phyloP scores from a whole-genome alignment of 1,140 invertebrate genomes.

The Cyclina sinensis region DNA sequence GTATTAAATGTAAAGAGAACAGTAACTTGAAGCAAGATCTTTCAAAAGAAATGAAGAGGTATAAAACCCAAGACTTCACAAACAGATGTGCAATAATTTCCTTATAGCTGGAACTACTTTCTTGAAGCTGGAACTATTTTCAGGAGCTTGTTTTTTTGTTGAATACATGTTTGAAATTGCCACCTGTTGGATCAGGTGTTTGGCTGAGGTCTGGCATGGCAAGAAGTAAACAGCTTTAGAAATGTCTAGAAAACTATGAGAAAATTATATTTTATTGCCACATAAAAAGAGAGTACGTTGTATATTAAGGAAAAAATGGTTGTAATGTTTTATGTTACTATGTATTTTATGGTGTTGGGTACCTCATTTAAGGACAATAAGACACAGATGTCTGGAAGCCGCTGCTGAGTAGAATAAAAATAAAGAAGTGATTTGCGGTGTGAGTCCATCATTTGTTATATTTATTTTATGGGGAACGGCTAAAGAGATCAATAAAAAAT shows the following conservation, averaged over 20 bases:
- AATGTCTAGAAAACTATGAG: neutral
- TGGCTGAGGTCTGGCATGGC: neutral
- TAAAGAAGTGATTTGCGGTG: neutral
- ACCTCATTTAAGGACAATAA: conserved; percentile 7
- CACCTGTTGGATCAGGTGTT: conserved; percentile 4
- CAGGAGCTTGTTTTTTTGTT: too few species aligned
- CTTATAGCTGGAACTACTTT: too few species aligned
- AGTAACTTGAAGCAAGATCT: too few species aligned
- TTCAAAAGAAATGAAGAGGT: too few species aligned
- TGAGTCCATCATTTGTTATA: neutral
- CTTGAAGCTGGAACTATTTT: too few species aligned
- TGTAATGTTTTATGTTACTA: neutral
- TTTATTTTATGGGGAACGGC: neutral
- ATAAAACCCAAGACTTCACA: too few species aligned
- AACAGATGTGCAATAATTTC: too few species aligned
- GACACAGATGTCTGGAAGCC: neutral
- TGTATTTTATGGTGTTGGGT: neutral
- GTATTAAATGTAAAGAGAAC: too few species aligned
- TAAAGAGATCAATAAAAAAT: neutral
- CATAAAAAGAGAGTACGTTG: conserved; percentile 25
- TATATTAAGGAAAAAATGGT: neutral
- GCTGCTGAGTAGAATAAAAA: conserved; percentile 14
- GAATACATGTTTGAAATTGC: neutral
- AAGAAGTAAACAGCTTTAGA: neutral
- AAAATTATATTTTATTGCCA: conserved; percentile 3